Base-by-base conservation (phyloP, 2,113 vertebrate species). In the Nerophis ophidion region DNA sequence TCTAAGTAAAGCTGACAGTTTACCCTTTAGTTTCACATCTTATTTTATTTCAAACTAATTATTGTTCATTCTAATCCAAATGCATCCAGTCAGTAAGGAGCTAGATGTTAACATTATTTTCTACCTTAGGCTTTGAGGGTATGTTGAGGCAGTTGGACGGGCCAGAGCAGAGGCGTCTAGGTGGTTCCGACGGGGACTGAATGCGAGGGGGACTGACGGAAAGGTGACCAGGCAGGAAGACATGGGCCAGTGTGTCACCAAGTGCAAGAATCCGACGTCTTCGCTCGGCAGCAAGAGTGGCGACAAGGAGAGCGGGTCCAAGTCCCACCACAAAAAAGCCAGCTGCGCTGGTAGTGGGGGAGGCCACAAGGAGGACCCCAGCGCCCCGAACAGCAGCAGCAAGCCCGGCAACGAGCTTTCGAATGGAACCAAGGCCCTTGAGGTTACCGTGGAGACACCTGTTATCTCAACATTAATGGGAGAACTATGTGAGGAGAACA, bases 181-280 rank as follows among this genome's bases (percentile, higher is more conserved):
- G 87, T 81, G 86, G 68, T 90, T 91, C 88, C 77, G 84, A 90
- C 91, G 86, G 51, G 55, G 83, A 89, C 66, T 92, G 86, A 85
- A 88, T 89, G 86, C 77, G 81, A 72, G 80, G 72, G 65, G 90
- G 89, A 84, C 53, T 65, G 81, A 68, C 64, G 40, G 72, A 70
- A 59, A 14, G 69, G 82, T 75, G 80, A 86, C 76, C 77, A 74
- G 77, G 60, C 48, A 75, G 77, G 61, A 76, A 86, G 87, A 85
- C 93, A 99, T 99, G 97, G 97, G 97, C 92, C 97, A 99, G 95
- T 99, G 97, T 62, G 95, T 99, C 92, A 98, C 93, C 17, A 99
- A 99, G 90, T 99, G 97, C 87, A 99, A 98, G 86, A 98, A 99
- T 79, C 97, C 97, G 48, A 94, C 97, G 54, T 99, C 97, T 60